Conservation (phyloP, 2,888 invertebrate genomes). For the Plemyria rubiginata region DNA sequence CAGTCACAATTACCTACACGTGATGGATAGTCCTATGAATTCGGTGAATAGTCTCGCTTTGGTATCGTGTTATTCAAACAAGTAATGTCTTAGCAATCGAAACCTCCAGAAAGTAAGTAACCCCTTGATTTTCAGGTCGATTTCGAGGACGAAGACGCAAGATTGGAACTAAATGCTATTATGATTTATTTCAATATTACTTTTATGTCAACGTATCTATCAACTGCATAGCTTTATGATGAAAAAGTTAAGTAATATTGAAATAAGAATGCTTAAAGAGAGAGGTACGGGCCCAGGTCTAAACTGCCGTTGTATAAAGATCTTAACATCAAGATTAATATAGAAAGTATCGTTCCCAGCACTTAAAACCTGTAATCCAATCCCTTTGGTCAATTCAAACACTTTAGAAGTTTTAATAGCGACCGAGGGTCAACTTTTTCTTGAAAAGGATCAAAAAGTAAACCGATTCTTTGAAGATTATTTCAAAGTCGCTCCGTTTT, state of each 20-base stretch:
- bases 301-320: constrained; percentile 5
- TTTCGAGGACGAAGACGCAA: background rate
- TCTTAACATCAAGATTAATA: background rate
- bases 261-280: too few species aligned
- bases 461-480: constrained; percentile 34
- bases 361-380: constrained; percentile 44
- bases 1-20: constrained; percentile 25
- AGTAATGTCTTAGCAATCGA: background rate
- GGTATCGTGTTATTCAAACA: constrained; percentile 5
- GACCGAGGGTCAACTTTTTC: constrained; percentile 42
- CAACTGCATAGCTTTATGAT: too few species aligned
- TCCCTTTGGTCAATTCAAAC: constrained; percentile 43
- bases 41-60: constrained; percentile 7
- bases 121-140: background rate
- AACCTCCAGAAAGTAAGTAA: background rate
- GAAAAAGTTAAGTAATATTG: too few species aligned
- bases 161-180: constrained; percentile 2
- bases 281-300: too few species aligned
- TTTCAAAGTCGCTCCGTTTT: too few species aligned
- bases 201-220: too few species aligned
- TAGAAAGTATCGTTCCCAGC: constrained; percentile 31
- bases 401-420: constrained; percentile 44
- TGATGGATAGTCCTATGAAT: constrained; percentile 12
- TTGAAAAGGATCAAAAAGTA: constrained; percentile 44
- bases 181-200: too few species aligned